Evolutionary conservation across 1,140 invertebrate genomes (phyloP).

Genomic region (Stegodyphus dumicola): DNA sequence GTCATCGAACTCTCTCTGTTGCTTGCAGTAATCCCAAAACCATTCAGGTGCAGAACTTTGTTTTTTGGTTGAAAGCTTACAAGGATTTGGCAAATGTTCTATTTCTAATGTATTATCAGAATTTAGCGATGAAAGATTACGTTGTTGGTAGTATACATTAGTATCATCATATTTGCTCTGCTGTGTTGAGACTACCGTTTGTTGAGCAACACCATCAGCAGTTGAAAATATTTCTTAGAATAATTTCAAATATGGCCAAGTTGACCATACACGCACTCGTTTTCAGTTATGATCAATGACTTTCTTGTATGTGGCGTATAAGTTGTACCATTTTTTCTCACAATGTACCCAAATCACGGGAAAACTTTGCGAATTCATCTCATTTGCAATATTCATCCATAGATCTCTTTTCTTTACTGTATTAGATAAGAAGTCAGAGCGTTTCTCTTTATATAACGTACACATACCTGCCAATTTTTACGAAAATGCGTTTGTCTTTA

Average conservation of each 20-base stretch:
- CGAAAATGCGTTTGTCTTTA: too few species aligned
- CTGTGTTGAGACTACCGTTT: neutral
- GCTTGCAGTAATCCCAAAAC: slow-evolving; percentile 2
- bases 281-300: slow-evolving; percentile 23
- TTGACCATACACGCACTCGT: slow-evolving; percentile 10
- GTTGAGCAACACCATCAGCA: neutral
- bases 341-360: slow-evolving; percentile 11
- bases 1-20: slow-evolving; percentile 1
- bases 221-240: slow-evolving; percentile 21
- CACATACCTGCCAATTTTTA: too few species aligned
- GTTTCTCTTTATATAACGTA: slow-evolving; percentile 6
- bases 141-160: neutral
- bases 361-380: slow-evolving; percentile 10
- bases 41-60: slow-evolving; percentile 13
- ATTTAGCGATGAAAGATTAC: neutral
- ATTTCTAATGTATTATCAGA: neutral
- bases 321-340: slow-evolving; percentile 31
- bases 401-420: slow-evolving; percentile 14
- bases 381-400: slow-evolving; percentile 13
- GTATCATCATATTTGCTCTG: neutral
- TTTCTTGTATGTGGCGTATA: slow-evolving; percentile 29
- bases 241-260: slow-evolving; percentile 24
- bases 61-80: neutral
- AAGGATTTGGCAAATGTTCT: neutral
- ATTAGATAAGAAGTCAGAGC: slow-evolving; percentile 12